Evolutionary conservation across 1,140 invertebrate species (phyloP).

Genomic region (Drosophila sproati): DNA sequence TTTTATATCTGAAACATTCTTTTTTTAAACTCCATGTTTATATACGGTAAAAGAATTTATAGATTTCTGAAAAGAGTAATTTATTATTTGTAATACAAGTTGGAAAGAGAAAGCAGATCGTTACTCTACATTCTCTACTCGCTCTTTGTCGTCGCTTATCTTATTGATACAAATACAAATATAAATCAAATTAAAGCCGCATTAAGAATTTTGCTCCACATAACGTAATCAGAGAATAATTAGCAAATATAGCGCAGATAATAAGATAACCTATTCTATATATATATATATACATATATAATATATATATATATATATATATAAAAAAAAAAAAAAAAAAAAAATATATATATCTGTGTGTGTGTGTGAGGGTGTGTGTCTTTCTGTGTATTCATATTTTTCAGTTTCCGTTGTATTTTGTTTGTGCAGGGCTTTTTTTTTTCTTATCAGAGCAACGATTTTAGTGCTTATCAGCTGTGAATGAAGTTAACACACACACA

Average conservation of each 20-base stretch:
- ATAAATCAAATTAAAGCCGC: not conserved
- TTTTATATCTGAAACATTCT: too few relatives aligned
- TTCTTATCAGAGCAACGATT: conserved; percentile 5
- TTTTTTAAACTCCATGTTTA: too few relatives aligned
- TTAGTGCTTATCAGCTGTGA: conserved; percentile 2
- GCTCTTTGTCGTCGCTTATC: not conserved
- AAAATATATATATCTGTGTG: not conserved
- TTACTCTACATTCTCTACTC: not conserved
- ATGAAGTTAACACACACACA: not conserved
- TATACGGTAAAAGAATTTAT: too few relatives aligned
- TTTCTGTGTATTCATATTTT: conserved; percentile 3
- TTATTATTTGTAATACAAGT: too few relatives aligned
- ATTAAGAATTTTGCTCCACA: conserved; percentile 1
- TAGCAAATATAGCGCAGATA: conserved; percentile 5
- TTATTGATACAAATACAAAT: not conserved
- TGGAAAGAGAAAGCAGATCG: too few relatives aligned
- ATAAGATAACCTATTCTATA: conserved; percentile 14
- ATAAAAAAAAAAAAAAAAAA: too few relatives aligned
- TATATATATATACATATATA: not conserved
- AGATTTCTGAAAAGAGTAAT: too few relatives aligned
- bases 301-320: not conserved
- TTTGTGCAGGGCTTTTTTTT: not conserved
- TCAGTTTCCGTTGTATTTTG: conserved; percentile 1
- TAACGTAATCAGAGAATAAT: conserved; percentile 1
- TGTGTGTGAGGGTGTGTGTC: not conserved